A percentile compares a stretch with the other conserved stretches of the same genome.
These are phyloP conservation scores for Lepidocyrtinus sp. DNA, from an alignment of 2,888 invertebrate species.

Conservation along the genomic window DNA sequence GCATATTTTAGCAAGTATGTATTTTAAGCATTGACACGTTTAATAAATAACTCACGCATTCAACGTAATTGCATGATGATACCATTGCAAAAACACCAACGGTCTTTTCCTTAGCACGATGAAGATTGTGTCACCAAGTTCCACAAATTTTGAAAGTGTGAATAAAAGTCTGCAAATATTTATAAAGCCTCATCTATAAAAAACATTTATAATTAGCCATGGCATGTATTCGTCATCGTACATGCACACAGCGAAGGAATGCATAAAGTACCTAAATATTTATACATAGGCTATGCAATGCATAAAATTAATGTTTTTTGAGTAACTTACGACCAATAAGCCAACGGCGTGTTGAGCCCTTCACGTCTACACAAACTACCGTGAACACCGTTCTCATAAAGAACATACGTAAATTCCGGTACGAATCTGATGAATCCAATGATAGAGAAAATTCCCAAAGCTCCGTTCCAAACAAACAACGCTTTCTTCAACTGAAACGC, in stretches of 20 bases:
- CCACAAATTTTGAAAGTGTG: slow-evolving; percentile 49
- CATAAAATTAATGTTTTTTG: not conserved
- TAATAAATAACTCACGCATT: slow-evolving; percentile 39
- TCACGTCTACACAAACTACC: slow-evolving; percentile 39
- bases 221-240: no score
- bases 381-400: slow-evolving; percentile 32
- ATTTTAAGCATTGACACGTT: not conserved
- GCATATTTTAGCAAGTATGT: slow-evolving; percentile 5
- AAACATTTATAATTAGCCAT: no score
- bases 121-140: slow-evolving; percentile 75
- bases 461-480: slow-evolving; percentile 53
- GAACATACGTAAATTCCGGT: slow-evolving; percentile 50
- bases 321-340: slow-evolving; percentile 47
- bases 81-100: slow-evolving; percentile 89
- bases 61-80: slow-evolving; percentile 41
- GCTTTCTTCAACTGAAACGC: slow-evolving; percentile 50
- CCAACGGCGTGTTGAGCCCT: slow-evolving; percentile 41
- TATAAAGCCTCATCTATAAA: not conserved
- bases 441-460: slow-evolving; percentile 57
- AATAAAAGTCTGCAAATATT: slow-evolving; percentile 33
- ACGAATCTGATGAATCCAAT: slow-evolving; percentile 57
- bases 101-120: slow-evolving; percentile 94
- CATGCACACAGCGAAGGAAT: no score
- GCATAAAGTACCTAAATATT: no score
- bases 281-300: not conserved